phyloP scores from a whole-genome alignment of 2,113 vertebrate genomes.

The Bostrychus sinensis region DNA sequence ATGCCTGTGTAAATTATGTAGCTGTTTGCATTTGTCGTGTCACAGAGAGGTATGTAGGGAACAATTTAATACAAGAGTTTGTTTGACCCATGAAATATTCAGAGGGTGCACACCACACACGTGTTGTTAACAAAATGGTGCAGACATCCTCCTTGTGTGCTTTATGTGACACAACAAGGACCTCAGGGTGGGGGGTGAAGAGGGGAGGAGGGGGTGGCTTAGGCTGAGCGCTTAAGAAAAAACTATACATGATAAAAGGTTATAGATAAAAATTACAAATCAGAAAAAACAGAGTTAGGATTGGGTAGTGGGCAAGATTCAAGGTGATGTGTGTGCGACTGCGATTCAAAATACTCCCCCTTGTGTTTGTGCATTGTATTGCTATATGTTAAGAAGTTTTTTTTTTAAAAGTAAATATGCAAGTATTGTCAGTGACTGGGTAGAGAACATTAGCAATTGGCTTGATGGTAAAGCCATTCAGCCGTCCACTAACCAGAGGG shows the following conservation, averaged over 20 bases:
- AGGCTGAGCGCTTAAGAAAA: no score
- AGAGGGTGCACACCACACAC: constrained; percentile 45
- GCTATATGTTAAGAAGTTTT: no score
- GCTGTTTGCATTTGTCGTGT: constrained; percentile 18
- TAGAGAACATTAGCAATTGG: no score
- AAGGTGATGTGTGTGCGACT: no score
- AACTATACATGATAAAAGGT: not conserved
- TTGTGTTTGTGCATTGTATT: no score
- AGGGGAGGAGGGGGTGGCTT: not conserved
- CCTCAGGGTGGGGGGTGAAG: constrained; percentile 30
- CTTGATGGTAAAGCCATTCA: no score
- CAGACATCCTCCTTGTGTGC: constrained; percentile 19
- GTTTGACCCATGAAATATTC: constrained; percentile 71
- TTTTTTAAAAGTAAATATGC: no score
- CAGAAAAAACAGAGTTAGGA: no score
- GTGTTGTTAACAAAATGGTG: constrained; percentile 55
- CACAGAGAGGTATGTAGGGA: not conserved
- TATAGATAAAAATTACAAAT: not conserved
- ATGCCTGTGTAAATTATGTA: constrained; percentile 35
- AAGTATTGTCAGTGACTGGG: no score
- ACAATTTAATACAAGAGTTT: constrained; percentile 38
- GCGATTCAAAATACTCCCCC: no score
- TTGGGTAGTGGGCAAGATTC: no score
- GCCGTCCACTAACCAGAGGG: no score
- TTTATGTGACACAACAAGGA: constrained; percentile 37